Evolutionary conservation across 2,797 vertebrate species (phyloP).

Genomic region (Galago senegalensis): DNA sequence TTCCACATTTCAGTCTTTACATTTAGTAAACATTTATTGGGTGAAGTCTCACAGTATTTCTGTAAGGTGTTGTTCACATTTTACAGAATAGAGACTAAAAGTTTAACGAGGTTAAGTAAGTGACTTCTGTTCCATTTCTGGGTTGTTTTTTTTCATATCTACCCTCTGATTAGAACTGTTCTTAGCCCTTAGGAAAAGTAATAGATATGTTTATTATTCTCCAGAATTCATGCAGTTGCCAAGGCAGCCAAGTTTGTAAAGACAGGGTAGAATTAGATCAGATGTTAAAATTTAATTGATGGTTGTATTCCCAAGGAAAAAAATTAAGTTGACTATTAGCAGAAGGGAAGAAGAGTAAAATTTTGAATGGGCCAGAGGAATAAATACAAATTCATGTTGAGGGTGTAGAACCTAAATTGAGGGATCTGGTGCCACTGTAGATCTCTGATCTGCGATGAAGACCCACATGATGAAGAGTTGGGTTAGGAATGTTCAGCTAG

Average conservation of each 20-base stretch:
- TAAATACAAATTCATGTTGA: background rate
- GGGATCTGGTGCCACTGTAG: background rate
- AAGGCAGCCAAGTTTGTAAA: conserved; percentile 52
- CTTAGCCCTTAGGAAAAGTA: conserved; percentile 34
- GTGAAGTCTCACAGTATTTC: conserved; percentile 21
- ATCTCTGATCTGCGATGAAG: background rate
- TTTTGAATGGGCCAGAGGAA: conserved; percentile 34
- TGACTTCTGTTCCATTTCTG: background rate
- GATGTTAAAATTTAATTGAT: conserved; percentile 56
- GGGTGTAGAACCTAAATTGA: background rate
- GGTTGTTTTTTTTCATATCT: background rate
- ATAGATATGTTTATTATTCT: conserved; percentile 2
- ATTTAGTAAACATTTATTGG: conserved; percentile 40
- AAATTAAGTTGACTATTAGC: conserved; percentile 20
- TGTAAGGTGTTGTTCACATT: conserved; percentile 38
- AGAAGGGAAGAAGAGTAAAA: conserved; percentile 42
- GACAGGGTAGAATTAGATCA: conserved; percentile 44
- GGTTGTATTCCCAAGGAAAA: conserved; percentile 12
- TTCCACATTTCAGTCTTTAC: conserved; percentile 41
- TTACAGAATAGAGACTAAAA: conserved; percentile 61
- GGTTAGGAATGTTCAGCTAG: background rate
- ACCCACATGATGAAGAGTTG: background rate
- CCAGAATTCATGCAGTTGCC: background rate
- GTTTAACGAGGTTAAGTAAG: conserved; percentile 38
- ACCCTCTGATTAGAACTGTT: conserved; percentile 39